A percentile compares a stretch with the other conserved stretches of the same genome.
Evolutionary conservation across 2,797 vertebrate genomes (phyloP).

Genomic region (Diplodus puntazzo): DNA sequence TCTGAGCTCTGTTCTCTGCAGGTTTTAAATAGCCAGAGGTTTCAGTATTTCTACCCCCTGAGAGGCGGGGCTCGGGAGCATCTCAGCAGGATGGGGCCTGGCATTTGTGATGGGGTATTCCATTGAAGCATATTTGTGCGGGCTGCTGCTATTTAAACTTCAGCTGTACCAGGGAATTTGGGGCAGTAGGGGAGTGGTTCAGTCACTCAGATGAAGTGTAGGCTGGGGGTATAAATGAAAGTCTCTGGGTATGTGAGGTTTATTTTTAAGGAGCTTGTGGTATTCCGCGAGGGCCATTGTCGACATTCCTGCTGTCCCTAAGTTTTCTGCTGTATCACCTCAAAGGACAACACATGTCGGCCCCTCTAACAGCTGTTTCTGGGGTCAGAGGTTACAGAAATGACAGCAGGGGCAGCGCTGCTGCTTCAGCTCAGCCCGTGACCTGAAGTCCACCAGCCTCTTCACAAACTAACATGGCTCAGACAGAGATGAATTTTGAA

Average conservation of each 20-base stretch:
- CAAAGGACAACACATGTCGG: conserved; percentile 64
- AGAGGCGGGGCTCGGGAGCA: conserved; percentile 34
- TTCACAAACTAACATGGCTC: background rate
- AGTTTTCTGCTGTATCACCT: conserved; percentile 55
- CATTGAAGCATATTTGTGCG: conserved; percentile 51
- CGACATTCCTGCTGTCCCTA: conserved; percentile 59
- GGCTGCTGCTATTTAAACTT: conserved; percentile 54
- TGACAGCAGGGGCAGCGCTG: conserved; percentile 52
- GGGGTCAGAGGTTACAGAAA: conserved; percentile 67
- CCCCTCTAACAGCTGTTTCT: conserved; percentile 69
- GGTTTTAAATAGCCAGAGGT: conserved; percentile 58
- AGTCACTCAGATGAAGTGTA: conserved; percentile 28
- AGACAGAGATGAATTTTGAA: background rate
- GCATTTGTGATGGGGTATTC: conserved; percentile 55
- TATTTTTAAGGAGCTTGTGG: conserved; percentile 65
- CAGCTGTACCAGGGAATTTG: conserved; percentile 29
- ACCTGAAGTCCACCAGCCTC: conserved; percentile 3
- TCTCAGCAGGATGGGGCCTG: conserved; percentile 55
- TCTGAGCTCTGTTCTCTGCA: conserved; percentile 22
- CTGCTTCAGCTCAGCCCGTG: conserved; percentile 44
- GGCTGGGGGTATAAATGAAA: conserved; percentile 19
- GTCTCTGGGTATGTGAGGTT: conserved; percentile 22
- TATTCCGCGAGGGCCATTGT: conserved; percentile 41
- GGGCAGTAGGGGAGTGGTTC: conserved; percentile 12
- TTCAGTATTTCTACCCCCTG: conserved; percentile 61